Percentiles rank a stretch among this genome's conserved stretches.
Evolutionary conservation across 2,888 invertebrate genomes (phyloP).

Genomic region (Parochlus steinenii): DNA sequence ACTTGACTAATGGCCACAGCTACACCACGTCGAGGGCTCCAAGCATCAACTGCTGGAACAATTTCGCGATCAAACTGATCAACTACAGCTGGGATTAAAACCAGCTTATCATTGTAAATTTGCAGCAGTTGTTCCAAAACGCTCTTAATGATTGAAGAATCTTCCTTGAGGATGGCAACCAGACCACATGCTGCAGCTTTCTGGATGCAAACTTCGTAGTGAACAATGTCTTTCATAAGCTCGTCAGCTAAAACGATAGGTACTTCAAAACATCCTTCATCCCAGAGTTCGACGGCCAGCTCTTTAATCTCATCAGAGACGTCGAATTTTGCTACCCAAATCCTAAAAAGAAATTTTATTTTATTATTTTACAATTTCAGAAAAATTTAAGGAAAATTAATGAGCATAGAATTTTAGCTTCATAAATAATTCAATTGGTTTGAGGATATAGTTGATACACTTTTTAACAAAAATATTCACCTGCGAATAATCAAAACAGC

Average conservation of each 20-base stretch:
- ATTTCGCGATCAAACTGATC: slow-evolving; percentile 87
- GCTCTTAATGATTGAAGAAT: slow-evolving; percentile 34
- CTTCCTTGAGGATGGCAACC: slow-evolving; percentile 43
- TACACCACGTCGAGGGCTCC: slow-evolving; percentile 78
- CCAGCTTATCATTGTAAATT: slow-evolving; percentile 59
- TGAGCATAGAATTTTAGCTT: no score
- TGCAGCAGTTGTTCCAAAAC: slow-evolving; percentile 49
- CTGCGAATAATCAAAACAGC: slow-evolving; percentile 47
- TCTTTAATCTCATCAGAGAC: slow-evolving; percentile 53
- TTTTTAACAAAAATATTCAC: no score
- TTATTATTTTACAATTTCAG: no score
- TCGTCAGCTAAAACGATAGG: slow-evolving; percentile 30
- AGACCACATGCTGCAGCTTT: slow-evolving; percentile 67
- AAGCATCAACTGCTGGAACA: slow-evolving; percentile 72
- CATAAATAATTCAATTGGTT: no score
- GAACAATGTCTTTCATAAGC: slow-evolving; percentile 51
- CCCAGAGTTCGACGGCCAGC: slow-evolving; percentile 47
- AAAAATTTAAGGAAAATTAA: no score
- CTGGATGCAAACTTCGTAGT: slow-evolving; percentile 68
- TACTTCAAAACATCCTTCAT: slow-evolving; percentile 33
- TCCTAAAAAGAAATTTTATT: no score
- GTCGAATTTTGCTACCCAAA: slow-evolving; percentile 77
- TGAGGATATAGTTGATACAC: no score
- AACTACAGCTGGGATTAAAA: slow-evolving; percentile 66
- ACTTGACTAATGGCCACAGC: slow-evolving; percentile 68